Conservation (phyloP, 2,888 invertebrate genomes). For the Lasius platythorax region DNA sequence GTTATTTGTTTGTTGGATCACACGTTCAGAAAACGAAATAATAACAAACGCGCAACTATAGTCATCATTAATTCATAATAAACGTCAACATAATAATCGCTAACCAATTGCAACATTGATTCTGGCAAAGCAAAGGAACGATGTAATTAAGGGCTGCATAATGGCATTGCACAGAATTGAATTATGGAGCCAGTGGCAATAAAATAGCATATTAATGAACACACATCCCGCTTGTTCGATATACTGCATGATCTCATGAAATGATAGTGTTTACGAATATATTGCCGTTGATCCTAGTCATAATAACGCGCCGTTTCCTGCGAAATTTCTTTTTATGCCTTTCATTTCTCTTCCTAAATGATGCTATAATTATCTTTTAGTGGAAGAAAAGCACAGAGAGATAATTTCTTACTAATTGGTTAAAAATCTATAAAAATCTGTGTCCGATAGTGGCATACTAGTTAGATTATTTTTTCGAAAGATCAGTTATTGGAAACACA, state of each 20-base stretch:
- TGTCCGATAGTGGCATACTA: background rate
- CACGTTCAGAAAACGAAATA: background rate
- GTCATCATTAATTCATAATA: constrained; percentile 5
- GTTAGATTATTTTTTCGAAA: background rate
- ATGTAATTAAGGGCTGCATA: constrained; percentile 12
- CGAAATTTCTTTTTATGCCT: background rate
- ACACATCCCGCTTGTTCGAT: background rate
- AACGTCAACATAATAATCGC: constrained; percentile 3
- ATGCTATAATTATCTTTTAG: background rate
- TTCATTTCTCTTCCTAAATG: constrained; percentile 12
- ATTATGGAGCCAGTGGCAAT: constrained; percentile 17
- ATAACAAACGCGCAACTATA: background rate
- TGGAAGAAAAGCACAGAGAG: background rate
- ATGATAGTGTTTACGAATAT: constrained; percentile 1
- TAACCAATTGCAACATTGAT: constrained; percentile 2
- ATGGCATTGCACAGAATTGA: background rate
- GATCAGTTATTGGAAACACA: background rate
- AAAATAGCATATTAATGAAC: constrained; percentile 31
- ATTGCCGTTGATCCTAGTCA: constrained; percentile 19
- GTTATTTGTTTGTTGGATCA: background rate
- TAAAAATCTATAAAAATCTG: constrained; percentile 10
- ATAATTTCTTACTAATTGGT: background rate
- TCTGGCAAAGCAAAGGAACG: background rate
- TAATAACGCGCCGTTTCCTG: constrained; percentile 2
- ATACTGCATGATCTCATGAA: constrained; percentile 3